Evolutionary conservation across 2,888 invertebrate genomes (phyloP).

Genomic region (Acronicta leporina): DNA sequence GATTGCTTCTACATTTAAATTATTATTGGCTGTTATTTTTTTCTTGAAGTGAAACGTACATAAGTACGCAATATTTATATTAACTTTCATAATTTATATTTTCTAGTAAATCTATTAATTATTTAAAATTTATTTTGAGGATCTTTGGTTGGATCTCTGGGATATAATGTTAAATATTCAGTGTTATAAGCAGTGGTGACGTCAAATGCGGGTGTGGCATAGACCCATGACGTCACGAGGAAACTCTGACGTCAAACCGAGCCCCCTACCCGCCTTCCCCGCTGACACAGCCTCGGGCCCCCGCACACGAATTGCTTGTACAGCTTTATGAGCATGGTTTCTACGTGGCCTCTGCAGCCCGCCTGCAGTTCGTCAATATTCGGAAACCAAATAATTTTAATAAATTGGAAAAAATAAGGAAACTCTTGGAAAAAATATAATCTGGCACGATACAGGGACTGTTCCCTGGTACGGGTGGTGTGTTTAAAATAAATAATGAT

Average conservation of each 20-base stretch:
- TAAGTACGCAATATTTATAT: too few relatives aligned
- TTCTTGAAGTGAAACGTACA: background rate
- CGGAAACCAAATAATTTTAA: slow-evolving; percentile 7
- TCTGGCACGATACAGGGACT: too few relatives aligned
- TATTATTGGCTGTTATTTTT: background rate
- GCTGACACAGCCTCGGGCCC: slow-evolving; percentile 56
- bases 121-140: background rate
- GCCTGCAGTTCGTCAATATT: slow-evolving; percentile 29
- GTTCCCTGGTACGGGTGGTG: too few relatives aligned
- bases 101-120: background rate
- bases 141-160: slow-evolving; percentile 5
- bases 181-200: slow-evolving; percentile 72
- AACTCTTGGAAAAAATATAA: background rate
- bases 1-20: background rate
- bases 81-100: background rate
- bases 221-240: slow-evolving; percentile 84
- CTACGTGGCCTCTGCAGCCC: slow-evolving; percentile 63
- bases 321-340: slow-evolving; percentile 80
- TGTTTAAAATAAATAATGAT: too few relatives aligned
- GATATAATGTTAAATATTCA: slow-evolving; percentile 38
- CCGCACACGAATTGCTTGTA: slow-evolving; percentile 73
- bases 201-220: slow-evolving; percentile 87
- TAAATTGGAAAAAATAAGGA: background rate
- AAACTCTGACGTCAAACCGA: slow-evolving; percentile 85
- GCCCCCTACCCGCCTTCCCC: slow-evolving; percentile 62